Percentiles rank a stretch among this genome's conserved stretches.
phyloP scores from a whole-genome alignment of 2,888 invertebrate species.

The Monochamus alternatus region DNA sequence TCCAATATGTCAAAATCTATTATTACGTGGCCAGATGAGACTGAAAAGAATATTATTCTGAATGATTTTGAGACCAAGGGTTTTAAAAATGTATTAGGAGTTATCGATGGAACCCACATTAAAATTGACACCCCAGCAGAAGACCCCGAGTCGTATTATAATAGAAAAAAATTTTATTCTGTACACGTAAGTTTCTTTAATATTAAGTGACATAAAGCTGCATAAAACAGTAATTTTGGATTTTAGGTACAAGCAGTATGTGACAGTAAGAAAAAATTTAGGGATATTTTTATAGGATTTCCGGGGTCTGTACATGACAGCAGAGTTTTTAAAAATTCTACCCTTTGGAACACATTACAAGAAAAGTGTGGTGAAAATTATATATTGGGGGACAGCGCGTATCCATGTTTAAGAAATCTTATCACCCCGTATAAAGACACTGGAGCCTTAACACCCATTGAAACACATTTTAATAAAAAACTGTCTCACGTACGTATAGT shows the following conservation, averaged over 20 bases:
- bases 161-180: not conserved
- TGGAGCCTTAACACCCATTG: not conserved
- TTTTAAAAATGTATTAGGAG: not conserved
- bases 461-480: not conserved
- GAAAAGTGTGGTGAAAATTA: not conserved
- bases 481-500: not conserved
- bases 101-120: not conserved
- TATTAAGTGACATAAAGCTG: not conserved
- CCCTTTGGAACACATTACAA: not conserved
- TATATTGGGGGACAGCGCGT: not conserved
- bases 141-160: not conserved
- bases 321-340: not conserved
- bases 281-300: not conserved
- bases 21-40: not conserved
- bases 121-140: too few relatives aligned
- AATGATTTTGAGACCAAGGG: not conserved
- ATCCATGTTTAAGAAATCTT: not conserved
- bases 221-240: not conserved
- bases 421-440: not conserved
- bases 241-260: not conserved
- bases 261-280: not conserved
- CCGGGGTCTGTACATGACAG: constrained; percentile 3
- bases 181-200: not conserved
- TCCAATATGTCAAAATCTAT: not conserved
- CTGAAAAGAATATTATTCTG: not conserved